Conservation (phyloP, 2,888 invertebrate genomes). For the Malthinus seriepunctatus region DNA sequence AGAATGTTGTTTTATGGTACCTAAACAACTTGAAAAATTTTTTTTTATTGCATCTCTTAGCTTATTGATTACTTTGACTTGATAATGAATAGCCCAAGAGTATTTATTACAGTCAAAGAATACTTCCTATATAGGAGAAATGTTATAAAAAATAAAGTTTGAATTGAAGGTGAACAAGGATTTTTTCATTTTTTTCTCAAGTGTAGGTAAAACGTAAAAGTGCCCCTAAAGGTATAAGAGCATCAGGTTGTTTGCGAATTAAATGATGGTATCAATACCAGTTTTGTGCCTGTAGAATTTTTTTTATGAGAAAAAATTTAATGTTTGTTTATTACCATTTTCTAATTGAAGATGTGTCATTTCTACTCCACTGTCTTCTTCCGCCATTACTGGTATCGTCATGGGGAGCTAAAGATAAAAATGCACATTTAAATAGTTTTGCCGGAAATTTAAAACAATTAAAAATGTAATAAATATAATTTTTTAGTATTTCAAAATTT, state of each 20-base stretch:
- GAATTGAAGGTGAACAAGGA: background rate
- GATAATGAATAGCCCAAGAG: slow-evolving; percentile 20
- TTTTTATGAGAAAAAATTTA: too few species aligned
- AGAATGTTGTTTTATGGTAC: slow-evolving; percentile 23
- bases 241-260: too few species aligned
- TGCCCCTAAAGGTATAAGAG: too few species aligned
- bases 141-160: background rate
- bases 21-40: slow-evolving; percentile 10
- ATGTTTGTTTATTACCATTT: slow-evolving; percentile 42
- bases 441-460: too few species aligned
- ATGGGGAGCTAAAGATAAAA: slow-evolving; percentile 34
- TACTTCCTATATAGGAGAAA: slow-evolving; percentile 11
- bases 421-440: background rate
- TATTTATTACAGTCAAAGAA: slow-evolving; percentile 11
- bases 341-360: slow-evolving; percentile 46
- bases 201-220: too few species aligned
- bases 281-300: too few species aligned
- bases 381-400: slow-evolving; percentile 45
- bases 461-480: too few species aligned
- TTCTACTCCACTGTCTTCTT: slow-evolving; percentile 49
- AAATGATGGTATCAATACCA: too few species aligned
- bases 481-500: background rate
- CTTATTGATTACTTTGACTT: slow-evolving; percentile 18
- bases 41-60: slow-evolving; percentile 18
- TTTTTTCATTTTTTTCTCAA: too few species aligned